Conservation (phyloP, 2,797 vertebrate genomes). For the Urocyon cinereoargenteus region DNA sequence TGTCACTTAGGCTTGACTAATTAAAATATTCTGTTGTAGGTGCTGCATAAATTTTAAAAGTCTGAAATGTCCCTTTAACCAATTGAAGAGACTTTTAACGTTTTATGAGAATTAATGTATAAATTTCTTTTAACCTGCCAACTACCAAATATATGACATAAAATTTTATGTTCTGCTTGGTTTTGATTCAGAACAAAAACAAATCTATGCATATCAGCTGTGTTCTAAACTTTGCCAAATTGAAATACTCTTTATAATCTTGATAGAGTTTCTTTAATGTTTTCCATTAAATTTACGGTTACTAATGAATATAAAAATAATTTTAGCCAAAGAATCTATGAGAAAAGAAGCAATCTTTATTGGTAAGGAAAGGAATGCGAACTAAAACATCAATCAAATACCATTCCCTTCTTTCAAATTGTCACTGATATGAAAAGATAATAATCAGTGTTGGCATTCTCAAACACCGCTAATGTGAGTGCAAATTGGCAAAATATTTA, state of each 20-base stretch:
- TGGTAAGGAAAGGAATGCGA: slow-evolving; percentile 16
- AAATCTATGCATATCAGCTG: slow-evolving; percentile 3
- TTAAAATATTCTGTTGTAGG: slow-evolving; percentile 72
- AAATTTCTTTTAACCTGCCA: slow-evolving; percentile 40
- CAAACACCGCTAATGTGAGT: slow-evolving; percentile 35
- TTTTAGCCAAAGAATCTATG: neutral
- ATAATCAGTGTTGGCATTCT: slow-evolving; percentile 44
- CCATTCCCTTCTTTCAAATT: neutral
- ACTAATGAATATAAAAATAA: neutral
- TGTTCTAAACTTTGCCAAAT: slow-evolving; percentile 25
- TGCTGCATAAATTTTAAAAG: slow-evolving; percentile 65
- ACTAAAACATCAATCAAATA: slow-evolving; percentile 57
- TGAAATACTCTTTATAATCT: neutral
- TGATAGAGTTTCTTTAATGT: slow-evolving; percentile 9
- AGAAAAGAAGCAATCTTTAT: slow-evolving; percentile 22
- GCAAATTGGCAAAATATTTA: slow-evolving; percentile 62
- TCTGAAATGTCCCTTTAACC: slow-evolving; percentile 46
- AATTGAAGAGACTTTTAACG: slow-evolving; percentile 43
- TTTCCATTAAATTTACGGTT: slow-evolving; percentile 40
- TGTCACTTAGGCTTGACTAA: slow-evolving; percentile 75
- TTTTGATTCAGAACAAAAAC: slow-evolving; percentile 52
- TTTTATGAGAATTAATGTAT: slow-evolving; percentile 43
- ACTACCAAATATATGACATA: slow-evolving; percentile 13
- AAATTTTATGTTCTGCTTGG: slow-evolving; percentile 36
- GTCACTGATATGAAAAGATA: slow-evolving; percentile 36